Conservation (phyloP, 2,888 invertebrate genomes). For the Sussaba pulchella region DNA sequence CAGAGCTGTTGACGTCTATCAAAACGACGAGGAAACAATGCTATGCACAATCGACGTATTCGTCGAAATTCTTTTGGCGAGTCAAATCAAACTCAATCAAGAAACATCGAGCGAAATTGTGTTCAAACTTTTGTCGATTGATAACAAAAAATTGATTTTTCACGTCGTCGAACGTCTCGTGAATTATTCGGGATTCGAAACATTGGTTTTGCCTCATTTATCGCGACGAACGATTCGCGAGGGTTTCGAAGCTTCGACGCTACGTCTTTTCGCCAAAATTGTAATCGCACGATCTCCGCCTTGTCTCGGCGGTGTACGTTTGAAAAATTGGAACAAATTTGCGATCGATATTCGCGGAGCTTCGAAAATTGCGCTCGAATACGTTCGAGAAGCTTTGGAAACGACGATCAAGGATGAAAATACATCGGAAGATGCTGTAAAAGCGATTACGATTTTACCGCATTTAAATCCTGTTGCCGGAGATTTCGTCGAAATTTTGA, state of each 20-base stretch:
- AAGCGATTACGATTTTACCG: slow-evolving; percentile 77
- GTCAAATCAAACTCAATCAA: slow-evolving; percentile 89
- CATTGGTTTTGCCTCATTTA: slow-evolving; percentile 89
- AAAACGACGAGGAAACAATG: slow-evolving; percentile 69
- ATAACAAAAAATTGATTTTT: slow-evolving; percentile 86
- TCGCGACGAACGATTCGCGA: slow-evolving; percentile 86
- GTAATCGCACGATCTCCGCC: slow-evolving; percentile 89
- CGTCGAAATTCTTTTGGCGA: slow-evolving; percentile 82
- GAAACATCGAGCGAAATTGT: slow-evolving; percentile 90
- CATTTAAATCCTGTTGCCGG: slow-evolving; percentile 75
- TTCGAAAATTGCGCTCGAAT: slow-evolving; percentile 70
- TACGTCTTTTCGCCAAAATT: slow-evolving; percentile 88
- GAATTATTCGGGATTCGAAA: slow-evolving; percentile 89
- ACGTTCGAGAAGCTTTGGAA: slow-evolving; percentile 70
- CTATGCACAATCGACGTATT: slow-evolving; percentile 73
- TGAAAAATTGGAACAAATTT: slow-evolving; percentile 89
- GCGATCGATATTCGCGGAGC: slow-evolving; percentile 85
- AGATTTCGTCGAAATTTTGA: slow-evolving; percentile 70
- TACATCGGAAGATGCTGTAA: slow-evolving; percentile 73
- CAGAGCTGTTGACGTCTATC: slow-evolving; percentile 71
- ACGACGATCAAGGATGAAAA: slow-evolving; percentile 71
- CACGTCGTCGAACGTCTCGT: slow-evolving; percentile 89
- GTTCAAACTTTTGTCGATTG: slow-evolving; percentile 87
- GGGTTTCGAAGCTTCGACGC: slow-evolving; percentile 85
- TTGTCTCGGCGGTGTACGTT: slow-evolving; percentile 86